Evolutionary conservation across 2,888 invertebrate genomes (phyloP).

Genomic region (Leptinotarsa peninsularis): DNA sequence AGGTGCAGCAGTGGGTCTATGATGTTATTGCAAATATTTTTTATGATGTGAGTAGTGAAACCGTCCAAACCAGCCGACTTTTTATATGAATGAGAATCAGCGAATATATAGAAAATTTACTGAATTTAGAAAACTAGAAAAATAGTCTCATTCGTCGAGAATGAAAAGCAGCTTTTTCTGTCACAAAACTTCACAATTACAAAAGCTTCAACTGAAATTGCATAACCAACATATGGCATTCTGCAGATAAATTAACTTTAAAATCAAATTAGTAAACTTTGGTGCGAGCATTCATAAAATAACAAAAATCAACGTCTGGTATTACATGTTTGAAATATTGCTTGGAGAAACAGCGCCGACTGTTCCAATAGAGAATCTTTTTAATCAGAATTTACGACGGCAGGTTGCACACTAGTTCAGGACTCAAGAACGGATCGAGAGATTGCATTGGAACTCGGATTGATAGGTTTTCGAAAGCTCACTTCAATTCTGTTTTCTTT

Average conservation of each 20-base stretch:
- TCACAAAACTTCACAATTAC: not conserved
- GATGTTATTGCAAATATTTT: too few relatives aligned
- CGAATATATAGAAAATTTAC: too few relatives aligned
- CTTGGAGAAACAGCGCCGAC: conserved; percentile 14
- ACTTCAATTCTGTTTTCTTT: too few relatives aligned
- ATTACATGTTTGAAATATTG: conserved; percentile 15
- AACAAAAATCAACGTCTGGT: conserved; percentile 17
- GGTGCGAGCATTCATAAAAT: not conserved
- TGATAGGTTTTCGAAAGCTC: too few relatives aligned
- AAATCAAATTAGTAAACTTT: conserved; percentile 8
- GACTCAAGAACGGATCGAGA: not conserved
- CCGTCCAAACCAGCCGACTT: too few relatives aligned
- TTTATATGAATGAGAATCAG: too few relatives aligned
- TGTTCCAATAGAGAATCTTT: conserved; percentile 5
- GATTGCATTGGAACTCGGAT: not conserved
- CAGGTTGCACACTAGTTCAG: not conserved
- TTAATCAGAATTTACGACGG: conserved; percentile 1
- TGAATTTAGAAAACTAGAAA: too few relatives aligned
- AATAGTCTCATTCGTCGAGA: too few relatives aligned
- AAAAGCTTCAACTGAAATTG: not conserved
- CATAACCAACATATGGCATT: conserved; percentile 2
- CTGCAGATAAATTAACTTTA: conserved; percentile 4
- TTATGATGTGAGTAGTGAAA: too few relatives aligned
- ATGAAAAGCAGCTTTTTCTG: not conserved
- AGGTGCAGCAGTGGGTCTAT: too few relatives aligned